Conservation (phyloP, 2,888 invertebrate species). For the Lobophora halterata region DNA sequence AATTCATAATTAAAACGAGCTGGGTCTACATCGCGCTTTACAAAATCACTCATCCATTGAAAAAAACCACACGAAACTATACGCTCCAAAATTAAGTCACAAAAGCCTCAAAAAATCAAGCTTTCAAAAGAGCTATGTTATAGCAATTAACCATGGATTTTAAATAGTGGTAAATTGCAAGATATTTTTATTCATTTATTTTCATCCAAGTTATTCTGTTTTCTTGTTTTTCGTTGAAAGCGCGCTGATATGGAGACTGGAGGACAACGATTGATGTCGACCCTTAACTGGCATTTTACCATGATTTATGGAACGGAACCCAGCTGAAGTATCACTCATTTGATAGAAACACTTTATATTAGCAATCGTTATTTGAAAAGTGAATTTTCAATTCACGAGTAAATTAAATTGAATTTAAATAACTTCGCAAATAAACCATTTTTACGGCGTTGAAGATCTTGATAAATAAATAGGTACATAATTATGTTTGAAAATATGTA, state of each 20-base stretch:
- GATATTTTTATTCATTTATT: constrained; percentile 16
- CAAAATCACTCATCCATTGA: too few species aligned
- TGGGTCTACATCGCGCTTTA: too few species aligned
- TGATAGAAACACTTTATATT: constrained; percentile 12
- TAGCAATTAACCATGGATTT: constrained; percentile 12
- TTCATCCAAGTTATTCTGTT: constrained; percentile 42
- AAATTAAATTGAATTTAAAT: too few species aligned
- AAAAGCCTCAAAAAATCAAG: background rate
- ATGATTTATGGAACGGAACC: constrained; percentile 55
- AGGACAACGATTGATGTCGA: constrained; percentile 63
- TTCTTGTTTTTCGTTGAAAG: constrained; percentile 53
- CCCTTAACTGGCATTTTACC: constrained; percentile 53
- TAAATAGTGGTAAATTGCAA: constrained; percentile 13
- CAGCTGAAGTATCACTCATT: constrained; percentile 11
- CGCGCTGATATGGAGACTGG: constrained; percentile 50
- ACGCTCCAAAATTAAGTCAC: too few species aligned
- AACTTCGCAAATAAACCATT: too few species aligned
- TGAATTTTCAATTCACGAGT: too few species aligned
- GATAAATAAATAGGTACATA: too few species aligned
- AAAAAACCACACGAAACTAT: too few species aligned
- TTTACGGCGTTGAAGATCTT: too few species aligned
- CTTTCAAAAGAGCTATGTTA: constrained; percentile 1
- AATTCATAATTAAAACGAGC: too few species aligned
- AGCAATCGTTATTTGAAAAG: too few species aligned
- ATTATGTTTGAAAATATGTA: too few species aligned